These are phyloP conservation scores for Diplodus puntazzo DNA, from an alignment of 2,797 vertebrate species.

Conservation along the genomic window DNA sequence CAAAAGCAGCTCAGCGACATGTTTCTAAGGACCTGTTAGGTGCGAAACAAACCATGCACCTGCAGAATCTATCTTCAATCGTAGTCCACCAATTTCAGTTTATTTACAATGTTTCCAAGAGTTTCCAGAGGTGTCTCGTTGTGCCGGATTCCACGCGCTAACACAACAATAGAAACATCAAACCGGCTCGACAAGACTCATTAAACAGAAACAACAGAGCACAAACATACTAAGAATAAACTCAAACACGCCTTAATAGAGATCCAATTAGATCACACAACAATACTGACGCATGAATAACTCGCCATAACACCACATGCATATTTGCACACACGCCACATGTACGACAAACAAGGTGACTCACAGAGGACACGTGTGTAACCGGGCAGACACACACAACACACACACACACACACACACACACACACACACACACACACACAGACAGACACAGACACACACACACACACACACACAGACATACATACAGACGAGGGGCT, in stretches of 20 bases:
- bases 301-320: slow-evolving; percentile 3
- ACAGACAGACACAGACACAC: slow-evolving; percentile 1
- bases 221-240: not conserved
- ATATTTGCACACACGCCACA: slow-evolving; percentile 17
- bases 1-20: too few relatives aligned
- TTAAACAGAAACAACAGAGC: not conserved
- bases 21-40: too few relatives aligned
- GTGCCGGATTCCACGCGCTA: too few relatives aligned
- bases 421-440: too few relatives aligned
- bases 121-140: too few relatives aligned
- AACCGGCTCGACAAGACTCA: too few relatives aligned
- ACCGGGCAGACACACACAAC: not conserved
- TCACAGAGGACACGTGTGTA: slow-evolving; percentile 19
- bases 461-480: slow-evolving; percentile 10
- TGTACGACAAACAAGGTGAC: slow-evolving; percentile 41
- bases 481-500: slow-evolving; percentile 12
- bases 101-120: too few relatives aligned
- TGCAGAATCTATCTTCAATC: too few relatives aligned
- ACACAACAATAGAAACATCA: too few relatives aligned
- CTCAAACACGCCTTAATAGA: not conserved
- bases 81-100: too few relatives aligned
- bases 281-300: slow-evolving; percentile 21
- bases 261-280: slow-evolving; percentile 3
- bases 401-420: too few relatives aligned
- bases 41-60: too few relatives aligned